Evolutionary conservation across 1,140 invertebrate genomes (phyloP), one percentile per base, ranked within the genome.

Genomic region (Camponotus vicinus): DNA sequence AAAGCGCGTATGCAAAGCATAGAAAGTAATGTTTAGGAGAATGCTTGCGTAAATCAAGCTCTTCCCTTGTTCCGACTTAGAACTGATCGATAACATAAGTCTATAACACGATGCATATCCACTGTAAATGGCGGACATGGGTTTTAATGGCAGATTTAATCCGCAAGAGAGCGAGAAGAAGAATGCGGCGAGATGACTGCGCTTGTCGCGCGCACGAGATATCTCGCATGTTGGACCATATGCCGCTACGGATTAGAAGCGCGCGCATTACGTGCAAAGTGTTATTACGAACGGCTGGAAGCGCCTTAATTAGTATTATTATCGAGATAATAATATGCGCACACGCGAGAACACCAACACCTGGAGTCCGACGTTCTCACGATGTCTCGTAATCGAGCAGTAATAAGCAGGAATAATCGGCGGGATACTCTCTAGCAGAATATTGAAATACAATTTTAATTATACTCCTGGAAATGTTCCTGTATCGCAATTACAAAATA

Each of bases 261-360:
- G 84, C 80, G 64, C 86, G 40, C 75, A 90, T 84, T 88, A 87
- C 64, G 55, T 75, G 89, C 89, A 66, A 79, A 86, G 88, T 63
- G 89, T 90, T 90, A 84, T 90, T 90, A 82, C 89, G 64, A 80
- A 70, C 64, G 83, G 76, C 75, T 90, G 79, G 82, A 88, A 67
- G 78, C 67, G 84, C 83, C 71, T 90, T 91, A 91, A 91, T 91
- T 91, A 77, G 80, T 79, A 77, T 88, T 88, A 88, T 91, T 88
- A 90, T 91, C 86, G 67, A 52, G 49, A 90, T 80, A 85, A 86
- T 88, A 90, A 90, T 90, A 85, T 63, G 86, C 78, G 61, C 79
- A 21, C 69, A 73, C 61, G 69, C 52, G 42, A 70, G 66, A 69
- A 89, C 76, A 8, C 59, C 67, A 78, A 79, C 88, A 87, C 88